Conservation (phyloP, 2,797 vertebrate species). For the Peromyscus aztecus region DNA sequence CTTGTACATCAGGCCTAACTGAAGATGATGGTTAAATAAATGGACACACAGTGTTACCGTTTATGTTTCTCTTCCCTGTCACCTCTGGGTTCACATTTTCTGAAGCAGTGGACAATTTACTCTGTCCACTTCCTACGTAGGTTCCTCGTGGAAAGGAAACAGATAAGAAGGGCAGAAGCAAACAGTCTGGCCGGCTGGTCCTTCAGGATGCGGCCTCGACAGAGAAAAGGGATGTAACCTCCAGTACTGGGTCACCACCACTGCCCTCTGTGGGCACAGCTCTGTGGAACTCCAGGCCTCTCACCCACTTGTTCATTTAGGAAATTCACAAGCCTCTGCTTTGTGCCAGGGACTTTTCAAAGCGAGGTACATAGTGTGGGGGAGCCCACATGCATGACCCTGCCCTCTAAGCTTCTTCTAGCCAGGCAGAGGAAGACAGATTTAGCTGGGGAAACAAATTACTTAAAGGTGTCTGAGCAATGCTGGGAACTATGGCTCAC, state of each 20-base stretch:
- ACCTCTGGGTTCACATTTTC: background rate
- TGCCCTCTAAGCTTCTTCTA: background rate
- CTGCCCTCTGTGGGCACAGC: background rate
- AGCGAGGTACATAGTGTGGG: background rate
- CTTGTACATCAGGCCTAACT: background rate
- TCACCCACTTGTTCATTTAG: background rate
- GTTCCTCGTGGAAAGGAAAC: background rate
- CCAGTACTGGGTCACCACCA: background rate
- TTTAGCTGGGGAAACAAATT: background rate
- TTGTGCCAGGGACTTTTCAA: slow-evolving; percentile 36
- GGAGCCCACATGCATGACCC: background rate
- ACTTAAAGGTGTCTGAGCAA: background rate
- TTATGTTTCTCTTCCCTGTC: background rate
- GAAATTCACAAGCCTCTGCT: background rate
- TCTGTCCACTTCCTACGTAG: background rate
- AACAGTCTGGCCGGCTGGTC: background rate
- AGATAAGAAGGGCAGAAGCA: background rate
- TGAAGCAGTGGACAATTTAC: slow-evolving; percentile 19
- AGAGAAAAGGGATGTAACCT: background rate
- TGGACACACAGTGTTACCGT: background rate
- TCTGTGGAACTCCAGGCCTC: background rate
- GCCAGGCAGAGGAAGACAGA: background rate
- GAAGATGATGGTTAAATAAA: background rate
- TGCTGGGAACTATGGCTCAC: background rate
- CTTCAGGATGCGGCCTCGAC: background rate